Base-by-base conservation (phyloP, 2,797 vertebrate species). In the Gymnocypris eckloni region DNA sequence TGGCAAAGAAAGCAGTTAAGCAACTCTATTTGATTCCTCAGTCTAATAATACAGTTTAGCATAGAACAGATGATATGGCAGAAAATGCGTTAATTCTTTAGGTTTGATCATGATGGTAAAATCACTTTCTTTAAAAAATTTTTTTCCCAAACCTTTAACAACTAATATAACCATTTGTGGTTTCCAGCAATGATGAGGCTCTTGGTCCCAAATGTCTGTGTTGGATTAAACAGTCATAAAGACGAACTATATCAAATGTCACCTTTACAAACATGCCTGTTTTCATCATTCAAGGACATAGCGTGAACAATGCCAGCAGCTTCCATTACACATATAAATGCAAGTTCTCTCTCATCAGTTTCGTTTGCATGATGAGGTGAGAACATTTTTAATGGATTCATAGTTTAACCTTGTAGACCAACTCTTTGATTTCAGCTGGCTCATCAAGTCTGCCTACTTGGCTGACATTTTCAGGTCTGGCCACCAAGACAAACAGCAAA, bases 251-350 rank as follows among this genome's bases (percentile, higher is more conserved):
- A 50, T 66, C 12, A 75, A 83, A 28, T 75, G 25, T 50, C 28
- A 10, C 71, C 43, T 50, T 76, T 83, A 83, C 82, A 83, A 83
- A 83, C 28, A 76, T 9, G 8, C 56, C 41, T 45, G 56, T 64
- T 75, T 56, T 64, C 28, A 73, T 83, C 37, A 50, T 50, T 16
- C 33, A 8, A 66, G 28, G 28, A 83, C 33, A 15, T 8, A 22
- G 59, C 20, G 2, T 12, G 1, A 33, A 41, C 28, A 39, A 37
- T 33, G 13, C 11, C 25, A 73, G 9, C 5, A 33, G 28, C 28
- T 72, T 56, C 20, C 52, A 56, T 78, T 41, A 59, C 75, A 78
- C 66, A 39, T 0, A 69, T 15, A 82, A 20, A 54, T 28, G 22
- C 8, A 54, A 72, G 39, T 59, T 25, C 7, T 15, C 22, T 54